Percentiles rank a stretch among this genome's conserved stretches.
These are phyloP conservation scores for Catostylus mosaicus DNA, from an alignment of 30 jellyfish, hydroid and myxozoan species.

Conservation along the genomic window DNA sequence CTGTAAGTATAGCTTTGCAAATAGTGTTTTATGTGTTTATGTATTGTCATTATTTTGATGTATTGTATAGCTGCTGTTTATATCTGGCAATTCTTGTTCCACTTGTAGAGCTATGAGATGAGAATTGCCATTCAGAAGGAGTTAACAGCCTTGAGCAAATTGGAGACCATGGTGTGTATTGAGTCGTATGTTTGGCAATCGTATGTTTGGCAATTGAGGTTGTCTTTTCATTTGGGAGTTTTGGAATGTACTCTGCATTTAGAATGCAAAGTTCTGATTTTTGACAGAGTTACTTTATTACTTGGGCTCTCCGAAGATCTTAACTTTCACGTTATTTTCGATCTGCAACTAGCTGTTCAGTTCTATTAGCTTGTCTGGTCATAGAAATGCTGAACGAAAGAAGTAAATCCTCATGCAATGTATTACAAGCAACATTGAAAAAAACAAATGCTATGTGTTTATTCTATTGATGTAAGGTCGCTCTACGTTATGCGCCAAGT, in stretches of 20 bases:
- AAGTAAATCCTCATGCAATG: no score
- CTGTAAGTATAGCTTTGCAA: neutral
- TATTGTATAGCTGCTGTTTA: neutral
- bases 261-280: neutral
- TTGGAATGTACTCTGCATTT: neutral
- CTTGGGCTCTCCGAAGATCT: neutral
- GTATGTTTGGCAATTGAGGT: neutral
- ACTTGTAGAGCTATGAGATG: neutral
- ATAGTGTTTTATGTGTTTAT: neutral
- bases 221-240: neutral
- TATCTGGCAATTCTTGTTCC: neutral
- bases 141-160: neutral
- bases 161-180: neutral
- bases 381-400: no score
- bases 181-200: neutral
- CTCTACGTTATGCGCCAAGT: no score
- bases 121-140: slow-evolving; percentile 4
- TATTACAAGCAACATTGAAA: no score
- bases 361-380: no score
- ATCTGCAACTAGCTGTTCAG: neutral
- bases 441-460: no score
- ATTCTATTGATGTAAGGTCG: no score
- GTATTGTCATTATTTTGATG: neutral
- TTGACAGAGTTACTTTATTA: no score
- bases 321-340: neutral